These are phyloP conservation scores for Ectemnius continuus DNA, from an alignment of 2,888 invertebrate genomes.

Conservation along the genomic window DNA sequence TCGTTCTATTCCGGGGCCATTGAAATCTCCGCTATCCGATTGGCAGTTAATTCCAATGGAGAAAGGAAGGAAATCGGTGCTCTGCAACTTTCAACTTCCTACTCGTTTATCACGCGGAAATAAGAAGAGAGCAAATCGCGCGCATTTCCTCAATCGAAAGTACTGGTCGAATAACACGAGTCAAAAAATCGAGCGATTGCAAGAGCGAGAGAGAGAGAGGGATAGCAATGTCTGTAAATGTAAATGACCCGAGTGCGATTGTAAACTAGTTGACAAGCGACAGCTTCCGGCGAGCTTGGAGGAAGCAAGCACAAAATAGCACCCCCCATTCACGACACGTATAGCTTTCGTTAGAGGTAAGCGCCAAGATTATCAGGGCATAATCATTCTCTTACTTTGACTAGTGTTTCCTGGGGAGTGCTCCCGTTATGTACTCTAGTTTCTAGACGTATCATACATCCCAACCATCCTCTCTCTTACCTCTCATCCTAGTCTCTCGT, in stretches of 20 bases:
- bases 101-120: no score
- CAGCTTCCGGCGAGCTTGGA: constrained; percentile 18
- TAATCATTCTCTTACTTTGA: constrained; percentile 27
- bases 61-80: no score
- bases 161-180: neutral
- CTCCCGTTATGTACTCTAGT: neutral
- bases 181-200: no score
- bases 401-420: constrained; percentile 32
- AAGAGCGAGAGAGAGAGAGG: no score
- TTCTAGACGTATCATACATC: constrained; percentile 19
- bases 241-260: neutral
- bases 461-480: constrained; percentile 35
- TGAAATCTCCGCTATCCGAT: no score
- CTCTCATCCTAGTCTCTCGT: constrained; percentile 58
- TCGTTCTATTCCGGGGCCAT: no score
- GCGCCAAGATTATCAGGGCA: constrained; percentile 23
- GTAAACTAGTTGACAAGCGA: neutral
- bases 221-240: neutral
- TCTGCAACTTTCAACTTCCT: no score
- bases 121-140: no score
- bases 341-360: constrained; percentile 21
- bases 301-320: constrained; percentile 19
- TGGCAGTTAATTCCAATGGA: no score
- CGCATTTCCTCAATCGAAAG: no score
- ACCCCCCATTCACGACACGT: constrained; percentile 26